Evolutionary conservation across 1,140 invertebrate species (phyloP).

Genomic region (Microvelia longipes): DNA sequence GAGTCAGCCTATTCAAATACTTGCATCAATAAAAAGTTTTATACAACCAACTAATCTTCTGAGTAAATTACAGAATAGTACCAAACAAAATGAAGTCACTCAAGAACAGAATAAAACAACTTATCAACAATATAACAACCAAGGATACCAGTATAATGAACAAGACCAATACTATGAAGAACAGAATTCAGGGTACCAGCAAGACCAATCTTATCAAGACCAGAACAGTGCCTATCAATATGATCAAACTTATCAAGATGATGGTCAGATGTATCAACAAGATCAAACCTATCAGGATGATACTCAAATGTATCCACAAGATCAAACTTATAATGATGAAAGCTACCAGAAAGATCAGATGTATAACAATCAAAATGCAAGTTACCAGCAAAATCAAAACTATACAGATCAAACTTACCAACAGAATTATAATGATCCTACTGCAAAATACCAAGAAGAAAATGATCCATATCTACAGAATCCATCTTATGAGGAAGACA

Average conservation of each 20-base stretch:
- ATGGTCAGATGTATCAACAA: neutral
- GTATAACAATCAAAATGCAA: neutral
- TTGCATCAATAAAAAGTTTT: slow-evolving; percentile 25
- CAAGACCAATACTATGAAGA: slow-evolving; percentile 1
- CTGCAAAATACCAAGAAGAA: neutral
- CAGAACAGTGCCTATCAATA: neutral
- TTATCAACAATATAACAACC: slow-evolving; percentile 27
- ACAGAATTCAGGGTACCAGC: neutral
- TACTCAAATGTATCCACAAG: neutral
- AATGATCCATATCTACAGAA: neutral
- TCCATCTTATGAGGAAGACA: neutral
- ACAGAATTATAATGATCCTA: neutral
- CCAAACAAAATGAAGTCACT: too few relatives aligned
- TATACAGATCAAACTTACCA: neutral
- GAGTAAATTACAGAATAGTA: too few relatives aligned
- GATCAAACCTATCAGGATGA: neutral
- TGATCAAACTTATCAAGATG: neutral
- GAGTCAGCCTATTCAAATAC: slow-evolving; percentile 24
- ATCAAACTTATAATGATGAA: neutral
- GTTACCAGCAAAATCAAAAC: neutral
- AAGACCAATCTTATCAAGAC: slow-evolving; percentile 3
- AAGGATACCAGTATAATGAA: neutral
- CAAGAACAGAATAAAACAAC: slow-evolving; percentile 24
- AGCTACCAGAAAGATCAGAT: neutral
- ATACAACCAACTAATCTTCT: too few relatives aligned